phyloP scores from a whole-genome alignment of 1,140 invertebrate genomes.

The Globodera rostochiensis region DNA sequence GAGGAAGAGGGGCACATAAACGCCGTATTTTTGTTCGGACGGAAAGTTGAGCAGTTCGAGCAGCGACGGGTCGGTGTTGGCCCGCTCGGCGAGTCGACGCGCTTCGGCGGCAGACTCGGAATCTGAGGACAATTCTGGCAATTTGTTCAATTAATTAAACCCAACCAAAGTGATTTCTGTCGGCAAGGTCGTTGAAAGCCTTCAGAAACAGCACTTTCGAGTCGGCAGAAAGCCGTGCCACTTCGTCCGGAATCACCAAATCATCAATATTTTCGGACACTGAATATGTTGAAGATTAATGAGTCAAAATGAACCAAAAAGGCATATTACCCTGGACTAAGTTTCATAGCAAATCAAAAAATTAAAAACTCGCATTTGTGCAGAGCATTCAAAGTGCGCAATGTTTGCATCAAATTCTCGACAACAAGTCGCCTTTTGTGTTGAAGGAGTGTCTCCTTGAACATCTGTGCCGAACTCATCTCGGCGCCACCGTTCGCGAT shows the following conservation, averaged over 20 bases:
- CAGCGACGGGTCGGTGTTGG: constrained; percentile 42
- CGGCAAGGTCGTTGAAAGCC: constrained; percentile 21
- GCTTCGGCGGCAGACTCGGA: constrained; percentile 31
- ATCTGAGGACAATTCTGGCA: constrained; percentile 31
- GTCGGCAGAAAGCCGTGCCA: constrained; percentile 25
- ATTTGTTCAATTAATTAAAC: not conserved
- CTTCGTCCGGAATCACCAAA: constrained; percentile 44
- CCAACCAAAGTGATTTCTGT: constrained; percentile 3
- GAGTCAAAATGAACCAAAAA: no score
- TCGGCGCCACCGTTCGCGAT: not conserved
- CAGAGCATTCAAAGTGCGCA: constrained; percentile 34
- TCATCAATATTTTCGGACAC: constrained; percentile 45
- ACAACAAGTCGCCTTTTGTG: constrained; percentile 29
- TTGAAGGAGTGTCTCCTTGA: constrained; percentile 4
- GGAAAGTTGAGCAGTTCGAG: constrained; percentile 49
- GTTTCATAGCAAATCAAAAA: not conserved
- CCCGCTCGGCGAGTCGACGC: constrained; percentile 46
- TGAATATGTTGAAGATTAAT: not conserved
- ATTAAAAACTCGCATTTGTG: constrained; percentile 29
- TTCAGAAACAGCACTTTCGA: constrained; percentile 36
- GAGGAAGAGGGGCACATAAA: constrained; percentile 48
- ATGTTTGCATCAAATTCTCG: constrained; percentile 41
- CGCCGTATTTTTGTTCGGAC: constrained; percentile 50
- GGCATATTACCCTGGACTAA: no score
- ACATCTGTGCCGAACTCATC: not conserved